phyloP scores from a whole-genome alignment of 2,797 vertebrate genomes.

The Anabacerthia variegaticeps region DNA sequence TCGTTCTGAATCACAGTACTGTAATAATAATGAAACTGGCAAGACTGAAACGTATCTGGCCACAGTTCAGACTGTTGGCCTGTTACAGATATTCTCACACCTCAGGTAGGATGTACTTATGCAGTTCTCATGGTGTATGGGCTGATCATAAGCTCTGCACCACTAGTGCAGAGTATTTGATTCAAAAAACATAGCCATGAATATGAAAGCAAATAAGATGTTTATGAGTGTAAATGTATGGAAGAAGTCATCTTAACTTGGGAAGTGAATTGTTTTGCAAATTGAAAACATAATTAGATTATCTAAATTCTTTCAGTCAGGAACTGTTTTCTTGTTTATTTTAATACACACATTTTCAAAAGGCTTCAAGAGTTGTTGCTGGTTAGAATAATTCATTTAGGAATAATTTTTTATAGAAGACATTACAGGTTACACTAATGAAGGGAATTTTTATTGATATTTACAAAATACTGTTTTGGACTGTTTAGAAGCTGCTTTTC shows the following conservation, averaged over 20 bases:
- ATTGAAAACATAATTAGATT: background rate
- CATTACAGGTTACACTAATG: background rate
- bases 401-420: background rate
- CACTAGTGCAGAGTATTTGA: background rate
- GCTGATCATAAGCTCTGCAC: background rate
- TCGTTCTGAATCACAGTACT: background rate
- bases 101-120: background rate
- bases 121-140: background rate
- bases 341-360: background rate
- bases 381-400: background rate
- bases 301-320: background rate
- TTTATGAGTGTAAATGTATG: background rate
- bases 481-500: background rate
- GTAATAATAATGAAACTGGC: background rate
- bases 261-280: background rate
- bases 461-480: background rate
- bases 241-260: background rate
- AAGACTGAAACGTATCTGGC: background rate
- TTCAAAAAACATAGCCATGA: background rate
- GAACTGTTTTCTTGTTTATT: background rate
- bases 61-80: background rate
- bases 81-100: background rate
- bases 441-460: background rate
- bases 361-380: background rate
- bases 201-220: background rate